Evolutionary conservation across 2,797 vertebrate genomes (phyloP).

Genomic region (Cryptoblepharus egeriae): DNA sequence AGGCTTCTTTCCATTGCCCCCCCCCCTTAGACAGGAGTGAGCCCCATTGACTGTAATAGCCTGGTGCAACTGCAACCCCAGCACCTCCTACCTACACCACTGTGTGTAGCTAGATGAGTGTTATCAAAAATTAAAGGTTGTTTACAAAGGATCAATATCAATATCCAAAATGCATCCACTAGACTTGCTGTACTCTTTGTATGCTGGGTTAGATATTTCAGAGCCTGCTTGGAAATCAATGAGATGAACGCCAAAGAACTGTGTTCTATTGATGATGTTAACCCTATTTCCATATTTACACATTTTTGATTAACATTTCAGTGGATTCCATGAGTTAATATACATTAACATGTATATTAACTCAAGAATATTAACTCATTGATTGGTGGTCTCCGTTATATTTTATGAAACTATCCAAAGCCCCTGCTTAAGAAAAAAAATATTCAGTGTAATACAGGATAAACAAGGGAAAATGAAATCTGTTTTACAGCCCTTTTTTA

Average conservation of each 20-base stretch:
- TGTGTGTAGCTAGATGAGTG: background rate
- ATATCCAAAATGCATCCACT: background rate
- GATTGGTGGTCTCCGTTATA: background rate
- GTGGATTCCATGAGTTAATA: background rate
- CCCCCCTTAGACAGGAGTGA: too few relatives aligned
- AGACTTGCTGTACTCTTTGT: background rate
- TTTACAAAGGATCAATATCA: background rate
- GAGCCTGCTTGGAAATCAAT: background rate
- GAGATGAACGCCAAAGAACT: background rate
- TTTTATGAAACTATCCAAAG: background rate
- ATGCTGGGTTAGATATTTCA: background rate
- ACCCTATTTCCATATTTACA: background rate
- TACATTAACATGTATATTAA: too few relatives aligned
- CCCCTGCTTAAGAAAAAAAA: background rate
- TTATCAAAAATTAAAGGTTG: background rate
- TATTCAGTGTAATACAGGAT: background rate
- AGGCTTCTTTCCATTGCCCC: too few relatives aligned
- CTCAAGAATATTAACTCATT: too few relatives aligned
- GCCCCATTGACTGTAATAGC: too few relatives aligned
- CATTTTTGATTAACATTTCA: background rate
- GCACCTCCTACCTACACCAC: too few relatives aligned
- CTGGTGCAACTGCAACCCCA: too few relatives aligned
- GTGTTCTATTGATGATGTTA: background rate
- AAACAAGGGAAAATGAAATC: background rate
- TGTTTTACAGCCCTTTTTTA: background rate